Evolutionary conservation across 2,888 invertebrate species (phyloP).

Genomic region (Pecten maximus): DNA sequence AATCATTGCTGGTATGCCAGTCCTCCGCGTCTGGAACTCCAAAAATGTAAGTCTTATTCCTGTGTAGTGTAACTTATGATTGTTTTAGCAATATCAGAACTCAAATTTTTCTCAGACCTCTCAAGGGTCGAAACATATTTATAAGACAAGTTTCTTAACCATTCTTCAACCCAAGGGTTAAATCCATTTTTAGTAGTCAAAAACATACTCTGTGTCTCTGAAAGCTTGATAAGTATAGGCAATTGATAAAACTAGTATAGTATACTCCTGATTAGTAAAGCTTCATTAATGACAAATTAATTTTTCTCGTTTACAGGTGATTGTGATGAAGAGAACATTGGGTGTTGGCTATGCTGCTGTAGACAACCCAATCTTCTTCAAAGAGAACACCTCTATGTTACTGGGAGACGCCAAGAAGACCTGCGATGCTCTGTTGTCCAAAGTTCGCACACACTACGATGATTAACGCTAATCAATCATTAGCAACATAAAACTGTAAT

Average conservation of each 20-base stretch:
- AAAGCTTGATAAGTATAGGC: no score
- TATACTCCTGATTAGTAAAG: no score
- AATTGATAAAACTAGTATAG: no score
- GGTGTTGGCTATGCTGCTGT: constrained; percentile 95
- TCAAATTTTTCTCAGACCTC: no score
- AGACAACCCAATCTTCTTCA: constrained; percentile 96
- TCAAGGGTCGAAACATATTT: no score
- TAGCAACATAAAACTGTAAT: not conserved
- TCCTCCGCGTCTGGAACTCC: constrained; percentile 93
- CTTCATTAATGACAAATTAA: no score
- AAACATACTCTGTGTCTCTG: no score
- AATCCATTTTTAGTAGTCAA: no score
- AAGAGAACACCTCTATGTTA: constrained; percentile 92
- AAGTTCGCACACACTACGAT: constrained; percentile 84
- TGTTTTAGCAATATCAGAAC: no score
- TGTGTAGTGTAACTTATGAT: no score
- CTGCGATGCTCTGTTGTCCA: constrained; percentile 90
- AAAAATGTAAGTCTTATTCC: constrained; percentile 89
- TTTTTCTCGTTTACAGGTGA: constrained; percentile 85
- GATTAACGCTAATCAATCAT: constrained; percentile 42
- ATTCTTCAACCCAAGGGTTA: no score
- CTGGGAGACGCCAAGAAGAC: constrained; percentile 96
- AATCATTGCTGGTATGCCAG: constrained; percentile 96
- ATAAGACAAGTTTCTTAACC: no score
- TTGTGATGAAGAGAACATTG: constrained; percentile 94